Evolutionary conservation across 2,113 vertebrate species (phyloP).

Genomic region (Pampusana beccarii): DNA sequence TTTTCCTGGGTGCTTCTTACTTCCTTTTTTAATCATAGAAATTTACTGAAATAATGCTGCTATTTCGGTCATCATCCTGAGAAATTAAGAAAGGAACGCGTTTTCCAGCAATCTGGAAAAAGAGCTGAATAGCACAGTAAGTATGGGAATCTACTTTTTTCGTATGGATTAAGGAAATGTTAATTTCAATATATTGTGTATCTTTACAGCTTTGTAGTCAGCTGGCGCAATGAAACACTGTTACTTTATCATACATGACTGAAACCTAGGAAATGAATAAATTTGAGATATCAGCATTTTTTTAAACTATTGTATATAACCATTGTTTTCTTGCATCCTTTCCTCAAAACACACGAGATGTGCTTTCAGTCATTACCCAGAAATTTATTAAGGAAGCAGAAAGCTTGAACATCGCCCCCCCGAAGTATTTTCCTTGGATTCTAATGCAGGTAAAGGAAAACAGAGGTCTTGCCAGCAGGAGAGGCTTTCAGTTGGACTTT

Average conservation of each 20-base stretch:
- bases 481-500: background rate
- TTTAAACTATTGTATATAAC: rapidly evolving
- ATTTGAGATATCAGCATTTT: background rate
- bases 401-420: background rate
- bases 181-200: background rate
- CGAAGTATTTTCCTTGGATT: background rate
- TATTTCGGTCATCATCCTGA: background rate
- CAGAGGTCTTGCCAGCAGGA: background rate
- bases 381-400: background rate
- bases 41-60: background rate
- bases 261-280: background rate
- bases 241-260: background rate
- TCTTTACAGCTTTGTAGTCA: background rate
- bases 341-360: background rate
- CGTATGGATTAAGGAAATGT: background rate
- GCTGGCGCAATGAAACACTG: background rate
- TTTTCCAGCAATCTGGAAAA: background rate
- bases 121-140: background rate
- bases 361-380: background rate
- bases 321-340: background rate
- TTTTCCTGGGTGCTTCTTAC: background rate
- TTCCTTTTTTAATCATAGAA: background rate
- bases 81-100: background rate
- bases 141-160: background rate
- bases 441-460: background rate